Conservation (phyloP, 2,113 vertebrate species). For the Mesitornis unicolor region DNA sequence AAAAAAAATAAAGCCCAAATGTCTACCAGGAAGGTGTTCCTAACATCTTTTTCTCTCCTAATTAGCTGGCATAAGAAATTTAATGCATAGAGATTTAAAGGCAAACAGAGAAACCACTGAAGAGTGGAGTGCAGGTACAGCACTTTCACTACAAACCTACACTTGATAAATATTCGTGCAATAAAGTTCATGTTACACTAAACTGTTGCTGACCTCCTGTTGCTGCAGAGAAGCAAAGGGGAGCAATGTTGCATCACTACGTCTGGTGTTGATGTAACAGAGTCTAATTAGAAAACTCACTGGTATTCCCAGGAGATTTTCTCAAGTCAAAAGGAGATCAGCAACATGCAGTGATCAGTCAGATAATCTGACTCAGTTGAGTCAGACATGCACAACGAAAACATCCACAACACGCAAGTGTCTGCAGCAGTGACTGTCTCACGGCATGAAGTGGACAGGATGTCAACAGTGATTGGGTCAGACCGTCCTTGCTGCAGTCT, state of each 20-base stretch:
- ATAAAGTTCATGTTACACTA: neutral
- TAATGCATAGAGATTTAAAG: neutral
- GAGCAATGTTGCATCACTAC: neutral
- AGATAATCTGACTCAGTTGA: accelerated
- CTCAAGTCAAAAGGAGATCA: neutral
- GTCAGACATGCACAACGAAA: neutral
- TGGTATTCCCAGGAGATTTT: neutral
- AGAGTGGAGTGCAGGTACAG: neutral
- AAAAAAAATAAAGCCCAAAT: neutral
- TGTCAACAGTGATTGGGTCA: accelerated
- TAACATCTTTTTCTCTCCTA: neutral
- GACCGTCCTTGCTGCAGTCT: neutral
- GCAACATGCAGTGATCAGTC: no score
- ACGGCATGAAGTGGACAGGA: neutral
- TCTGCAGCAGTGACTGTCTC: neutral
- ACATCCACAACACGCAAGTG: accelerated
- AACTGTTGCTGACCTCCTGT: neutral
- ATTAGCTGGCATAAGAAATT: neutral
- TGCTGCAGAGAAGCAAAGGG: neutral
- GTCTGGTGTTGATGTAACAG: neutral
- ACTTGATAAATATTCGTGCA: neutral
- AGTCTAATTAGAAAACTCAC: neutral
- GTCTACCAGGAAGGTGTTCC: neutral
- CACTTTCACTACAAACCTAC: neutral
- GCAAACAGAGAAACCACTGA: neutral